Evolutionary conservation across 2,797 vertebrate genomes (phyloP), one percentile per base, ranked within the genome.

Genomic region (Diceros bicornis): DNA sequence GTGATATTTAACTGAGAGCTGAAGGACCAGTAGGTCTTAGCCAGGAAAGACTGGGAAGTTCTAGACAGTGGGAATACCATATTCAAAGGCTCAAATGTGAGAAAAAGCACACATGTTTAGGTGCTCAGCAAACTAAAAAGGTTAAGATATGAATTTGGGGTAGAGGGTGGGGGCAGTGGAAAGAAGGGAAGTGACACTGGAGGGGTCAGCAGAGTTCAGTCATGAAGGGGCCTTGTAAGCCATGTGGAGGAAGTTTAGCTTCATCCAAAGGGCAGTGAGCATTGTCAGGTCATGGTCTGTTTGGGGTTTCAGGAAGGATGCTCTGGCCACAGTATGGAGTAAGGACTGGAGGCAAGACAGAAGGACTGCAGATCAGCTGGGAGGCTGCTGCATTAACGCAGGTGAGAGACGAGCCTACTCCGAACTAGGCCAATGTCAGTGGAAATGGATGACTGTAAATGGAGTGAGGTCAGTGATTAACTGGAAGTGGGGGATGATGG

Each of bases 101-200:
- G 32, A 75, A 91, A 61, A 20, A 92, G 16, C 9, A 75, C 1
- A 3, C 1, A 21, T 69, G 47, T 71, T 74, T 64, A 68, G 44
- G 69, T 71, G 41, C 25, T 89, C 29, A 34, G 64, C 37, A 87
- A 94, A 95, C 3, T 57, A 47, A 94, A 94, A 66, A 23, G 52
- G 27, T 75, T 50, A 91, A 52, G 25, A 71, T 68, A 32, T 25
- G 62, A 86, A 77, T 88, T 27, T 84, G 34, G 37, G 47, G 2
- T 41, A 29, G 50, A 72, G 16, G 9, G 17, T 4, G 4, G 47
- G 13, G 25, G 17, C 57, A 32, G 32, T 11, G 4, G 44, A 68
- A 89, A 86, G 72, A 95, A 85, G 27, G 41, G 62, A 85, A 82
- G 47, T 29, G 52, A 41, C 29, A 78, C 3, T 21, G 29, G 20